Conservation (phyloP, 2,113 vertebrate species). For the Prunella himalayana region DNA sequence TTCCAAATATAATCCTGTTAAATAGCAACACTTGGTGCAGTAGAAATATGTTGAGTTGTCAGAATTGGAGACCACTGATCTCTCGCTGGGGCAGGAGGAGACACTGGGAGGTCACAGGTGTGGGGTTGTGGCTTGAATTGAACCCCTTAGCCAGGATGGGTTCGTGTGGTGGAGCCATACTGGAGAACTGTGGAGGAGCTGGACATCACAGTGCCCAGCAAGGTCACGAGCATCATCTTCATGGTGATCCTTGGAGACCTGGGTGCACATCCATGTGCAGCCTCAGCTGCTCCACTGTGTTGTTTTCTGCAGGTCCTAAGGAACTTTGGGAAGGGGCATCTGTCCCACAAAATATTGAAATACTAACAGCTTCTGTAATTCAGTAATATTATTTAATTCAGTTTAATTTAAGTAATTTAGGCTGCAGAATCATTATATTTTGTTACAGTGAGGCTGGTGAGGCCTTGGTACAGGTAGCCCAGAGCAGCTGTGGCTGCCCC, state of each 20-base stretch:
- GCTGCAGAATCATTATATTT: background rate
- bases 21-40: background rate
- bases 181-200: accelerated
- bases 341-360: background rate
- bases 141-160: background rate
- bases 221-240: background rate
- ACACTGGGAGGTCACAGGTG: accelerated
- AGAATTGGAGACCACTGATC: background rate
- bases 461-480: background rate
- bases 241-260: accelerated
- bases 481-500: background rate
- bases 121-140: background rate
- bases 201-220: accelerated
- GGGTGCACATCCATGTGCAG: background rate
- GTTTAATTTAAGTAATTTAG: background rate
- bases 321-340: accelerated
- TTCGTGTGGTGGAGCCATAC: accelerated
- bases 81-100: background rate
- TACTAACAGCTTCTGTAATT: background rate
- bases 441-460: background rate
- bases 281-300: background rate
- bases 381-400: background rate
- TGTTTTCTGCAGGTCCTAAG: background rate
- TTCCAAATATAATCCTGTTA: background rate
- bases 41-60: background rate